Conservation (phyloP, 2,797 vertebrate genomes). For the Eremophila alpestris region DNA sequence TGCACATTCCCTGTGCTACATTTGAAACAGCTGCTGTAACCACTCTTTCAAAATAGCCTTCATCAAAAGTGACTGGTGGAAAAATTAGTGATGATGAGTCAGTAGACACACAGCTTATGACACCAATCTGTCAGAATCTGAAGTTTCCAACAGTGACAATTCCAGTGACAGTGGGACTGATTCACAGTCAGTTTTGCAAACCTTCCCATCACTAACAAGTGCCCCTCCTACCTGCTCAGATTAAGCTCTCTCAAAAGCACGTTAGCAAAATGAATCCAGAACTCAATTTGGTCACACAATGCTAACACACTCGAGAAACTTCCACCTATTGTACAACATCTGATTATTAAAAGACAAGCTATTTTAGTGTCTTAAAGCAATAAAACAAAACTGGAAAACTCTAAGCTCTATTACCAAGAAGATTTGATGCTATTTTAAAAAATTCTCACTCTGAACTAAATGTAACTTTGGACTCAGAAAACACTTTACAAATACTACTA, state of each 20-base stretch:
- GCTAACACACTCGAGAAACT: not conserved
- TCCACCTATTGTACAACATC: not conserved
- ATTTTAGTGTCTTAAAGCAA: not conserved
- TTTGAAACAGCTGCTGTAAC: not conserved
- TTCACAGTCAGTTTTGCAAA: not conserved
- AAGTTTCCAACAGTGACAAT: not conserved
- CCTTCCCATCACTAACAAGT: not conserved
- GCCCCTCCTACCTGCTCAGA: not conserved
- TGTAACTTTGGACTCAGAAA: not conserved
- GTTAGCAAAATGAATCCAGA: not conserved
- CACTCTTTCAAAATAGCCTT: not conserved
- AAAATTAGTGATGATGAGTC: slow-evolving; percentile 10
- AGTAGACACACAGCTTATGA: slow-evolving; percentile 18
- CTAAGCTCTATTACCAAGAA: not conserved
- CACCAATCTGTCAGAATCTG: slow-evolving; percentile 29
- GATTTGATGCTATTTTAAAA: not conserved
- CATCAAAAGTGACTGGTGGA: slow-evolving; percentile 7
- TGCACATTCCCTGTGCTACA: not conserved
- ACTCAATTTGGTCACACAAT: not conserved
- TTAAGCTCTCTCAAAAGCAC: not conserved
- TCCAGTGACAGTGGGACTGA: not conserved
- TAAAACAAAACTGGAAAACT: not conserved
- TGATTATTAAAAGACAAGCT: not conserved
- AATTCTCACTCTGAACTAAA: not conserved
- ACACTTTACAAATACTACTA: not conserved